These are phyloP conservation scores for Lypha dubia DNA, from an alignment of 2,888 invertebrate species.

Conservation along the genomic window DNA sequence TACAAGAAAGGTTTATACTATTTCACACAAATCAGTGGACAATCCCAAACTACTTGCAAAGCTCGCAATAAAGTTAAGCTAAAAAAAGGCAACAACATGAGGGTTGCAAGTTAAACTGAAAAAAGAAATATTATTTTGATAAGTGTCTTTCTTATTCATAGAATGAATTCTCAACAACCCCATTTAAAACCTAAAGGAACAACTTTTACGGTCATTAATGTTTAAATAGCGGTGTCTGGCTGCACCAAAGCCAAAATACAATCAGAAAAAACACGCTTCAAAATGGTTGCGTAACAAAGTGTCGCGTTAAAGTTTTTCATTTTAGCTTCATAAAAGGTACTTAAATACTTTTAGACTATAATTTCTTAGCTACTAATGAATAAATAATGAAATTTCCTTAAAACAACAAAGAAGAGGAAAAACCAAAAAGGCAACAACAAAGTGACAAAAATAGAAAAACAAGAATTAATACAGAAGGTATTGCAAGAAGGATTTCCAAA, in stretches of 20 bases:
- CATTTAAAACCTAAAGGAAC: constrained; percentile 61
- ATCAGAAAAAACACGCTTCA: constrained; percentile 60
- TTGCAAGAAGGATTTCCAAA: constrained; percentile 9
- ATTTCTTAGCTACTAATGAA: constrained; percentile 69
- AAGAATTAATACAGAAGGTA: constrained; percentile 5
- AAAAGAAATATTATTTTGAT: constrained; percentile 2
- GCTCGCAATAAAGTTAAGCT: not conserved
- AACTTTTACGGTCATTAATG: constrained; percentile 71
- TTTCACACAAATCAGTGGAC: not conserved
- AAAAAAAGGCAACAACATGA: constrained; percentile 10
- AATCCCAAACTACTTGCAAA: not conserved
- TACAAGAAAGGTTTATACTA: too few relatives aligned
- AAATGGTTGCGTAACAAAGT: constrained; percentile 72
- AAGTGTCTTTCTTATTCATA: constrained; percentile 31
- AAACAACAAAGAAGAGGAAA: constrained; percentile 31
- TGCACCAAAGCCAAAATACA: constrained; percentile 30
- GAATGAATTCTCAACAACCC: constrained; percentile 33
- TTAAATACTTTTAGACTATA: constrained; percentile 66
- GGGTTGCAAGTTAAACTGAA: constrained; percentile 27
- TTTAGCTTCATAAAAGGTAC: constrained; percentile 65
- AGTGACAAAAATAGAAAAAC: constrained; percentile 23
- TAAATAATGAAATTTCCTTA: constrained; percentile 70
- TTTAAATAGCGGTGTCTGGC: constrained; percentile 55
- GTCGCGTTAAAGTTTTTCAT: constrained; percentile 71
- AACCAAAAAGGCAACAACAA: constrained; percentile 43